Base-by-base conservation (phyloP, 2,113 vertebrate species). In the Lepus timidus region DNA sequence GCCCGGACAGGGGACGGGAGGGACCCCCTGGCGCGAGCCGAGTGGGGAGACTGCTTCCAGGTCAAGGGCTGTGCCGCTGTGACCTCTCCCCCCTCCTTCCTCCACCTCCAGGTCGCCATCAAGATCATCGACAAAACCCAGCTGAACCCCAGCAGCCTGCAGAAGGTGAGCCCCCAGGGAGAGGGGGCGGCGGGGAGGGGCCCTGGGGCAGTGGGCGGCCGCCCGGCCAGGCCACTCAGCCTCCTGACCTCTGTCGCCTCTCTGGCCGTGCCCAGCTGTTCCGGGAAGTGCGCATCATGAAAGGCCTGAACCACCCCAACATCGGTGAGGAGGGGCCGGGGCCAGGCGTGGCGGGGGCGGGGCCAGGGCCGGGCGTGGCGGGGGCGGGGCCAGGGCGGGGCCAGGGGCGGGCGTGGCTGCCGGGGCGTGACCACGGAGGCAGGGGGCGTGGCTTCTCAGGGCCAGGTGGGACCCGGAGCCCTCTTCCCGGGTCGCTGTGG, bases 271-370 rank as follows among this genome's bases (percentile, higher is more conserved):
- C 71, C 11, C 97, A 99, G 99, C 99, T 99, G 84, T 99, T 99
- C 98, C 98, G 99, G 95, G 99, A 99, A 98, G 99, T 99, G 61
- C 98, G 99, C 90, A 99, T 99, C 96, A 99, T 99, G 99, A 99
- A 99, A 98, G 98, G 99, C 80, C 98, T 99, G 61, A 99, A 99
- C 98, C 99, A 99, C 97, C 99, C 99, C 91, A 99, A 99, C 97
- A 99, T 99, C 68, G 99, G 99, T 99, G 97, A 99, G 98, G 84
- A 93, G 85, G 49, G 90, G 58, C 4, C 1, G 74, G 74, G 90
- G 58, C 4, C 1, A 70, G 74, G 55, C 4, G 29, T 27, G 20
- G 73, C 29, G 1, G 7, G 22, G 55, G 64, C 33, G 12, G 44
- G 44, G 44, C 44, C 44, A 7, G 6, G 44, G 44, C 44, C 7